Percentiles rank a stretch among this genome's conserved stretches.
phyloP scores from a whole-genome alignment of 2,888 invertebrate genomes.

The Carterocephalus palaemon region DNA sequence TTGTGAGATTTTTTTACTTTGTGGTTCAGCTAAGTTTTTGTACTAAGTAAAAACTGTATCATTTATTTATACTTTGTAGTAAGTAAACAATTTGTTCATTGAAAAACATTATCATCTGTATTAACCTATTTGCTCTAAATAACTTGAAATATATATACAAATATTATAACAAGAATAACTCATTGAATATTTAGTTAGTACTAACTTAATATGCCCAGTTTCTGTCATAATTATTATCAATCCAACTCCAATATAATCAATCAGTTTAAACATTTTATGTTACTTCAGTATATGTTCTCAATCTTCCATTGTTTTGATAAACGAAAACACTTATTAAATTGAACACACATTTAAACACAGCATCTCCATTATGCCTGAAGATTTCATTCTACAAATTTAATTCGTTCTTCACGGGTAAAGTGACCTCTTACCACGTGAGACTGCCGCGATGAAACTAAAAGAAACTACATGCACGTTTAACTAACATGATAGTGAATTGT shows the following conservation, averaged over 20 bases:
- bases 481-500: slow-evolving; percentile 9
- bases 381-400: slow-evolving; percentile 52
- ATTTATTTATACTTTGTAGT: neutral
- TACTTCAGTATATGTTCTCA: no score
- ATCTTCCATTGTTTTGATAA: neutral
- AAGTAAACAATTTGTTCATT: slow-evolving; percentile 1
- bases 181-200: no score
- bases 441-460: slow-evolving; percentile 31
- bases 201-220: no score
- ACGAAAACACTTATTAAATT: slow-evolving; percentile 7
- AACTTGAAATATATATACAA: no score
- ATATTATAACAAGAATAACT: no score
- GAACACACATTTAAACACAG: slow-evolving; percentile 21
- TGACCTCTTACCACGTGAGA: slow-evolving; percentile 65
- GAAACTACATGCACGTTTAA: slow-evolving; percentile 1
- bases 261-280: no score
- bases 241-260: no score
- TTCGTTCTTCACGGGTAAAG: slow-evolving; percentile 55
- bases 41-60: neutral
- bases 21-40: slow-evolving; percentile 13
- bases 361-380: slow-evolving; percentile 23
- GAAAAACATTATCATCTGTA: no score
- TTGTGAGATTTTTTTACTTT: neutral
- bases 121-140: no score
- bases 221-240: no score